phyloP scores from a whole-genome alignment of 2,888 invertebrate genomes.

The Amphipyra tragopoginis region DNA sequence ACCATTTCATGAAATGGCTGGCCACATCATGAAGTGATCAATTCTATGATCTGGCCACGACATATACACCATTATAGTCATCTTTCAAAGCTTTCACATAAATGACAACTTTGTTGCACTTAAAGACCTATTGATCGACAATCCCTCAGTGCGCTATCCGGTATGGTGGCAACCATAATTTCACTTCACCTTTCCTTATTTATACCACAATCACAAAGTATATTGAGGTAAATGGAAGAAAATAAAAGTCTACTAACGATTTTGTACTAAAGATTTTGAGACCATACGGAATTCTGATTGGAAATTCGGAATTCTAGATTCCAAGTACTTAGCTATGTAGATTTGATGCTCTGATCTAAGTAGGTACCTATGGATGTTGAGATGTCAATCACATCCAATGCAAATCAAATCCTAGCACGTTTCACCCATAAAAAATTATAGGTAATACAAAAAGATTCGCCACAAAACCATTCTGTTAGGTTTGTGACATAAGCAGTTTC shows the following conservation, averaged over 20 bases:
- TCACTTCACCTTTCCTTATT: slow-evolving; percentile 8
- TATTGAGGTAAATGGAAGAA: slow-evolving; percentile 8
- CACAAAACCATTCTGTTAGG: slow-evolving; percentile 27
- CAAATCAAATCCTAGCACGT: slow-evolving; percentile 30
- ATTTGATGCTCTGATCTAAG: slow-evolving; percentile 31
- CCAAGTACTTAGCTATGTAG: neutral
- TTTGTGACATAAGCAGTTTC: slow-evolving; percentile 45
- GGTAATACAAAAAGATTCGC: slow-evolving; percentile 28
- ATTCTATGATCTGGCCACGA: too few relatives aligned
- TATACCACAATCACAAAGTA: slow-evolving; percentile 7
- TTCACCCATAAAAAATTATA: slow-evolving; percentile 27
- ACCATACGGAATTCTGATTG: neutral
- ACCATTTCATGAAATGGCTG: too few relatives aligned
- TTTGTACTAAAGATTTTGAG: neutral
- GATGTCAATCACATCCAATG: too few relatives aligned
- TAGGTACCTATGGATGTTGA: too few relatives aligned
- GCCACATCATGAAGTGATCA: too few relatives aligned
- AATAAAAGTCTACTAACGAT: neutral
- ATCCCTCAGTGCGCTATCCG: slow-evolving; percentile 3
- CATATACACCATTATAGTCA: slow-evolving; percentile 25
- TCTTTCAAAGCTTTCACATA: slow-evolving; percentile 34
- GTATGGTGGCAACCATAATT: slow-evolving; percentile 7
- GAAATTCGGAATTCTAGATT: neutral
- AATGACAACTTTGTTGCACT: slow-evolving; percentile 20
- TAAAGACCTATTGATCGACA: slow-evolving; percentile 25